phyloP scores from a whole-genome alignment of 2,888 invertebrate genomes.

The Leucophenga montana region DNA sequence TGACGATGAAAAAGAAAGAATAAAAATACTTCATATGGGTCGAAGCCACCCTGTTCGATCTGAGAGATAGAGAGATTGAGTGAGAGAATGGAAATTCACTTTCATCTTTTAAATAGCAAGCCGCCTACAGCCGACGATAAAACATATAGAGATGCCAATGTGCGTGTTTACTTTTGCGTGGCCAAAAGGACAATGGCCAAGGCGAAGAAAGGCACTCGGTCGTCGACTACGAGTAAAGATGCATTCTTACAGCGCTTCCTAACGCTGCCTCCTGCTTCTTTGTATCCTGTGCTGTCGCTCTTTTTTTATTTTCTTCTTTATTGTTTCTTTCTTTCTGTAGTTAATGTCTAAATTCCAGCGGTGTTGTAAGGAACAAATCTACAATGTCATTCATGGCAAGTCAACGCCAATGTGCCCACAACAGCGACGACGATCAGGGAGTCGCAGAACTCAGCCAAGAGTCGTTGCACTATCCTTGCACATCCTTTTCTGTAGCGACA shows the following conservation, averaged over 20 bases:
- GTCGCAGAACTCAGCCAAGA: no score
- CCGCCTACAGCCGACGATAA: conserved; percentile 1
- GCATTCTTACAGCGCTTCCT: no score
- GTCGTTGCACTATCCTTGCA: no score
- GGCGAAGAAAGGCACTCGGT: background rate
- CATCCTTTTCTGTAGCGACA: no score
- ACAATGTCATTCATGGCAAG: no score
- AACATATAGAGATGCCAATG: background rate
- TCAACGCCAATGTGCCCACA: no score
- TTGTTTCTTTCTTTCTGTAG: background rate
- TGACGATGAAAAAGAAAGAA: background rate
- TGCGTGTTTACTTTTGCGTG: conserved; percentile 12
- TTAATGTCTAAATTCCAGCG: conserved; percentile 13
- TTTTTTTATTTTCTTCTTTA: background rate
- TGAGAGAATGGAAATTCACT: conserved; percentile 6
- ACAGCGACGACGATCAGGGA: no score
- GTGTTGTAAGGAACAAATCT: no score
- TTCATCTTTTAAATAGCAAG: conserved; percentile 22
- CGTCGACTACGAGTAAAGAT: no score
- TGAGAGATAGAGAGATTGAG: background rate
- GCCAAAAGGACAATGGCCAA: conserved; percentile 22
- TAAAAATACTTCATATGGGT: background rate
- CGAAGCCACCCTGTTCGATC: conserved; percentile 18
- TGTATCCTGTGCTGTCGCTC: background rate
- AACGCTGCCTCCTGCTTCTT: no score